Evolutionary conservation across 2,888 invertebrate species (phyloP).

Genomic region (Esperia sulphurella): DNA sequence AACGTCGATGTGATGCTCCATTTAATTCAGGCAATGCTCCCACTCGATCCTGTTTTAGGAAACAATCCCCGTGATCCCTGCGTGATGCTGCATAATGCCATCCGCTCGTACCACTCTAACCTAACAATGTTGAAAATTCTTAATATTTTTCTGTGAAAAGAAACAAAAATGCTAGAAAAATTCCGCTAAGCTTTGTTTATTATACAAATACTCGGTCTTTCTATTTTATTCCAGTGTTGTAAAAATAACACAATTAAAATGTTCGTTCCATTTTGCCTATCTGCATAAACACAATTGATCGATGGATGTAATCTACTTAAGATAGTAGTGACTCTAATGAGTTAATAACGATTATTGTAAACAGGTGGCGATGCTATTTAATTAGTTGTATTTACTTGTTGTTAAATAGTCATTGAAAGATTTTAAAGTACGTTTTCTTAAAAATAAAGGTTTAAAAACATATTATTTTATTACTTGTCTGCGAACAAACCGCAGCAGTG

Average conservation of each 20-base stretch:
- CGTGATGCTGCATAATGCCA: conserved; percentile 76
- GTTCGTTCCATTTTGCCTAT: too few relatives aligned
- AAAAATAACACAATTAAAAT: too few relatives aligned
- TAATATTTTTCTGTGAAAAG: conserved; percentile 9
- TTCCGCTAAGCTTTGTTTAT: neutral
- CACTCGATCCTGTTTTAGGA: conserved; percentile 71
- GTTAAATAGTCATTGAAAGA: too few relatives aligned
- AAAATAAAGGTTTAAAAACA: too few relatives aligned
- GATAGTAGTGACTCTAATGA: too few relatives aligned
- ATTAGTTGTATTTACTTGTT: too few relatives aligned
- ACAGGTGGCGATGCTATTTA: too few relatives aligned
- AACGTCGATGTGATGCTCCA: conserved; percentile 20
- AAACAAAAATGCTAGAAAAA: neutral
- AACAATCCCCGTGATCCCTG: conserved; percentile 71
- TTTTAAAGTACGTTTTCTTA: too few relatives aligned
- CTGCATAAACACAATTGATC: too few relatives aligned
- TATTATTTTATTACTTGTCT: neutral
- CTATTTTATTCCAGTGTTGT: neutral
- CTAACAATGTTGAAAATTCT: conserved; percentile 60
- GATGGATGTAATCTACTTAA: too few relatives aligned
- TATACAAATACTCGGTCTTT: neutral
- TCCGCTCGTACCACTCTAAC: conserved; percentile 39
- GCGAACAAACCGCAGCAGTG: neutral
- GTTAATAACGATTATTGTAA: too few relatives aligned
- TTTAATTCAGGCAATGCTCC: conserved; percentile 57